Evolutionary conservation across 2,797 vertebrate species (phyloP), one percentile per base, ranked within the genome.

Genomic region (Anguilla megastoma): DNA sequence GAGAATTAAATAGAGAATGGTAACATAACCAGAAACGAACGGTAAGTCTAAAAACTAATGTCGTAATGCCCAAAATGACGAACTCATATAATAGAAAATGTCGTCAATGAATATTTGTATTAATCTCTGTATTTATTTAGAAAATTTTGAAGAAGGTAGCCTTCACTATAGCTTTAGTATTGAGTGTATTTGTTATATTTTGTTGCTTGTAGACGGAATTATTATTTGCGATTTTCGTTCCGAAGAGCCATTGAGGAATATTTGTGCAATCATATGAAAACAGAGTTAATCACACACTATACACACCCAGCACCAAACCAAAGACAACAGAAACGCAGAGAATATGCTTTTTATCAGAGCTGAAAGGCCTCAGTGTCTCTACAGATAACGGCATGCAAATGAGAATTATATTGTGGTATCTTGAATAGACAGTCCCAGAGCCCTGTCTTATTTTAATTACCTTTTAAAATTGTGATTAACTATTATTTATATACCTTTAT

Each of bases 31-130:
- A 93, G 91, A 93, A 71, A 88, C 90, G 91, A 89, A 90, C 93
- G 92, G 93, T 92, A 92, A 90, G 93, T 94, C 92, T 94, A 91
- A 94, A 95, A 93, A 93, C 93, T 94, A 91, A 91, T 74, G 45
- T 90, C 85, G 90, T 90, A 87, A 88, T 92, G 92, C 79, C 79
- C 24, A n/a, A 82, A 21, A 50, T n/a, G 1, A 82, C 18, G 79
- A 82, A 50, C 5, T 50, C 3, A 27, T 48, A 50, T 82, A 82
- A 50, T 45, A 79, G 79, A 82, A 21, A 82, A 82, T 82, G 74
- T 79, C 33, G 36, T 27, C 27, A 82, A 50, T 10, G 5, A 50
- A 50, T 50, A n/a, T 2, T 82, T 48, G 21, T 10, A 79, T 21
- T 79, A 24, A 41, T 79, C 33, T 45, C 5, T 79, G 33, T 45